Percentiles rank a stretch among this genome's conserved stretches.
These are phyloP conservation scores for Teleiodes luculella DNA, from an alignment of 2,888 invertebrate genomes.

Conservation along the genomic window DNA sequence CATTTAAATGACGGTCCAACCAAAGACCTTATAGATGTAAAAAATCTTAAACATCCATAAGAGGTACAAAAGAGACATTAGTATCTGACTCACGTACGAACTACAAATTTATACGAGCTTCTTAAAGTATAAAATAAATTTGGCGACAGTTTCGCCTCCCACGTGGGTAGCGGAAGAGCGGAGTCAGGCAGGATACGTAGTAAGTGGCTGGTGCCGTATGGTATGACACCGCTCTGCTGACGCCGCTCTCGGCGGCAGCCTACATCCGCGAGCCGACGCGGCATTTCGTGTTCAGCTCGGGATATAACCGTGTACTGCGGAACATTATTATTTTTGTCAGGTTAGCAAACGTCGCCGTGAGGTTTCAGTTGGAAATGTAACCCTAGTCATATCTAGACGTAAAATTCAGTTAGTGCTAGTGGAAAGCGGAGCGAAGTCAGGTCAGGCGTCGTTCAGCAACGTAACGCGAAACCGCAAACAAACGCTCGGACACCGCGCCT, in stretches of 20 bases:
- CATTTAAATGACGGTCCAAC: no score
- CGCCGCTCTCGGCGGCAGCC: slow-evolving; percentile 42
- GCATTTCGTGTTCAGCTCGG: slow-evolving; percentile 30
- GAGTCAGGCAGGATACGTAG: slow-evolving; percentile 54
- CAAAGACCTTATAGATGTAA: slow-evolving; percentile 7
- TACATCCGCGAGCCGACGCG: slow-evolving; percentile 37
- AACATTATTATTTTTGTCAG: slow-evolving; percentile 5
- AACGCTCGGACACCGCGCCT: slow-evolving; percentile 75
- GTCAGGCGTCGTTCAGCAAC: slow-evolving; percentile 34
- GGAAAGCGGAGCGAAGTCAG: not conserved
- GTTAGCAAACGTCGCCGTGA: slow-evolving; percentile 23
- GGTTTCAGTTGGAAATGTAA: not conserved
- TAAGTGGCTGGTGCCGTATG: slow-evolving; percentile 45
- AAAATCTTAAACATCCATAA: slow-evolving; percentile 5
- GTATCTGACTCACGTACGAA: slow-evolving; percentile 57
- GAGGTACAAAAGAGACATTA: slow-evolving; percentile 39
- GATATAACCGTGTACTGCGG: slow-evolving; percentile 10
- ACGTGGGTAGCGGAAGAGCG: slow-evolving; percentile 53
- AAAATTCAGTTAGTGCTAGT: not conserved
- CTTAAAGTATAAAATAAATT: slow-evolving; percentile 62
- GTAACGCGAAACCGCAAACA: slow-evolving; percentile 75
- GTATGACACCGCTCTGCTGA: slow-evolving; percentile 62
- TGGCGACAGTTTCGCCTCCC: slow-evolving; percentile 59
- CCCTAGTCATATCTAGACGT: not conserved
- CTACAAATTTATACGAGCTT: slow-evolving; percentile 64